Percentiles rank a stretch among this genome's conserved stretches.
Evolutionary conservation across 2,113 vertebrate genomes (phyloP).

Genomic region (Microcebus murinus): DNA sequence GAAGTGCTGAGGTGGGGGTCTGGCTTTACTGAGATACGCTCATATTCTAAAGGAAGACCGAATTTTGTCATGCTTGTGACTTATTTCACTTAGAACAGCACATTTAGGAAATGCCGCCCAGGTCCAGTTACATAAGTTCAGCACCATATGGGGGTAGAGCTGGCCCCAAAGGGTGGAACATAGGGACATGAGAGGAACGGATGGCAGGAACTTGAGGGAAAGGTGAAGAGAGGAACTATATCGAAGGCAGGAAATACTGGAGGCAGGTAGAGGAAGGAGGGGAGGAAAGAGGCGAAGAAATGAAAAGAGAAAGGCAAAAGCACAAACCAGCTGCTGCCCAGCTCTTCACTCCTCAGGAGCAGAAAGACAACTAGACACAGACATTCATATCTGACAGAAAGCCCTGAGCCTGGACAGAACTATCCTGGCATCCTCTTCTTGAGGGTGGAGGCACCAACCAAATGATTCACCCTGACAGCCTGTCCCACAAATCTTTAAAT

Average conservation of each 20-base stretch:
- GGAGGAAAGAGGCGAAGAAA: background rate
- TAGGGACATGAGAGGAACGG: background rate
- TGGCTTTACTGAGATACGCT: conserved; percentile 13
- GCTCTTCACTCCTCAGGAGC: background rate
- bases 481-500: background rate
- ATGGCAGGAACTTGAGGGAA: background rate
- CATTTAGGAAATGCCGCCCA: background rate
- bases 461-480: background rate
- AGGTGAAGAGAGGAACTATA: background rate
- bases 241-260: background rate
- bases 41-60: conserved; percentile 38
- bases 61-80: background rate
- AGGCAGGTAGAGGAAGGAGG: background rate
- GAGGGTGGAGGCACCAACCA: background rate
- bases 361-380: background rate
- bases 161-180: background rate
- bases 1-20: background rate
- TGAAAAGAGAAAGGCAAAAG: background rate
- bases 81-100: conserved; percentile 7
- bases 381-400: background rate
- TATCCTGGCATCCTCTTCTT: background rate
- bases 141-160: background rate
- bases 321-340: background rate
- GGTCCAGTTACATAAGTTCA: background rate
- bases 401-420: background rate